Conservation (phyloP, 30 jellyfish, hydroid and myxozoan genomes). For the Aurelia aurita complex sp. Pacific region DNA sequence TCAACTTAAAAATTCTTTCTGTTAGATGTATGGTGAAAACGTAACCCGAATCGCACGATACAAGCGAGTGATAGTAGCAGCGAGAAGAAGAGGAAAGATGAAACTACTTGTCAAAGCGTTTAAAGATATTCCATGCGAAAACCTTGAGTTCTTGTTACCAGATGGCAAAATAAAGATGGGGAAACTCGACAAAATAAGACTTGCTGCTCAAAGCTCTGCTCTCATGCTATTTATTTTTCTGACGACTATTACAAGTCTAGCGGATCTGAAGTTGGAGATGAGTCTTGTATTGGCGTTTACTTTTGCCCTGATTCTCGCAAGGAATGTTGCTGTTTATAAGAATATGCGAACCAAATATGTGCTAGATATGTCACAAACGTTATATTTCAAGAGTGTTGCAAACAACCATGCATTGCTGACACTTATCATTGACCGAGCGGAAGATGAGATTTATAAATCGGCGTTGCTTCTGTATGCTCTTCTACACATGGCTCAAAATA, state of each 20-base stretch:
- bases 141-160: constrained; percentile 72
- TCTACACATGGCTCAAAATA: constrained; percentile 1
- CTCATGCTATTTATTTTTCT: constrained; percentile 20
- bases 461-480: constrained; percentile 42
- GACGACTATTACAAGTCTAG: constrained; percentile 47
- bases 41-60: constrained; percentile 62
- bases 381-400: constrained; percentile 76
- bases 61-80: constrained; percentile 74
- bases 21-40: constrained; percentile 62
- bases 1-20: background rate
- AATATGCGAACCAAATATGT: constrained; percentile 48
- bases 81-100: constrained; percentile 19
- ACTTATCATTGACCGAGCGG: constrained; percentile 81
- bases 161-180: constrained; percentile 72
- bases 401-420: constrained; percentile 73
- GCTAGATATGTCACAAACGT: constrained; percentile 71
- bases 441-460: constrained; percentile 72
- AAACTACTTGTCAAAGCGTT: constrained; percentile 60
- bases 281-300: constrained; percentile 25
- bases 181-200: constrained; percentile 55
- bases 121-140: constrained; percentile 83
- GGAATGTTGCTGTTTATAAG: constrained; percentile 55
- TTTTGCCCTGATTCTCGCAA: constrained; percentile 11
- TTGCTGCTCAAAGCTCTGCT: constrained; percentile 27
- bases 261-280: constrained; percentile 42